Evolutionary conservation across 1,140 invertebrate species (phyloP), one percentile per base, ranked within the genome.

Genomic region (Dreissena rostriformis): DNA sequence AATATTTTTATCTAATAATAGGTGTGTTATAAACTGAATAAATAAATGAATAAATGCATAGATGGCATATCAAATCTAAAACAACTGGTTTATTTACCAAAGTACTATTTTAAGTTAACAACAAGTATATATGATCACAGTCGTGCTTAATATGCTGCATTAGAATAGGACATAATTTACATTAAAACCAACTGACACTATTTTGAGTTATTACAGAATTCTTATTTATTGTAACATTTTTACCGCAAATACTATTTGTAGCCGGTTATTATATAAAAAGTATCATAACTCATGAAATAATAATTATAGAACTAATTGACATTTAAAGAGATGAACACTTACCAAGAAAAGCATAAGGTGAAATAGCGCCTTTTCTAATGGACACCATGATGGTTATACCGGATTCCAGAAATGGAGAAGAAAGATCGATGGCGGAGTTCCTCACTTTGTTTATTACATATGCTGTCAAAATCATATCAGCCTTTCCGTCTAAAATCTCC

Each of bases 381-480:
- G 98, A 97, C 0, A 99, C 98, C 0, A 99, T 96, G 85, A 99
- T 99, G 4, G 98, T 97, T 28, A 99, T 99, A 51, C 98, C 99
- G 1, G 98, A 99, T 93, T 99, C 98, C 96, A 99, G 97, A 93
- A 98, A 99, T 0, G 98, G 98, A 65, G 99, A 96, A 63, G 98
- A 98, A 92, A 99, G 99, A 93, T 99, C 98, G 29, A 95, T 97
- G 5, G 97, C 97, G 26, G 96, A 96, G 93, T 98, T 90, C 74
- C 98, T 94, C 92, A 99, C 98, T 8, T 98, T 98, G 93, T 99
- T 99, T 90, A 99, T 98, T 95, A 98, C 99, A 84, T 99, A 94
- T 0, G 98, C 98, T 76, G 98, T 99, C 94, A 99, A 95, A 11
- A 98, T 97, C 96, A 99, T 98, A 92, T 99, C 99, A 1, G 95